Base-by-base conservation (phyloP, 2,797 vertebrate genomes). In the Pachyuromys duprasi region DNA sequence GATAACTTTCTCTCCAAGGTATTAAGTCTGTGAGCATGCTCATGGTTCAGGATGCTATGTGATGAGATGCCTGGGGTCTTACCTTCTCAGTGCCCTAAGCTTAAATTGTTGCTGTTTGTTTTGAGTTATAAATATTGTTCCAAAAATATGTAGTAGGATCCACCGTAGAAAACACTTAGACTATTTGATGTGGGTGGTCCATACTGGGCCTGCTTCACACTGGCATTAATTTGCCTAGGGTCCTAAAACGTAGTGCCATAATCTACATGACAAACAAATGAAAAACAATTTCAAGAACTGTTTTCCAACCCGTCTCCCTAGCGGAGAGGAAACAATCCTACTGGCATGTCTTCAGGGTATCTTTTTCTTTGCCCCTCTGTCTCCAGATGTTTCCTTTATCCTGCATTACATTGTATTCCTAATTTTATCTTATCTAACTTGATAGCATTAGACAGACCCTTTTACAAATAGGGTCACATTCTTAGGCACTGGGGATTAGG, bases 321-420 rank as follows among this genome's bases (percentile, higher is more conserved):
- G 4, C 65, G 39, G 33, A 33, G 20, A 2, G 31, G 14, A 4
- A 22, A 1, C 3, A 5, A 3, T 6, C 39, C 14, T 45, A 36
- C 17, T 28, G 1, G 0, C 1, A 5, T 22, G 31, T 45, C 17
- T 26, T 84, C 14, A 42, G 0, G 0, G 5, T 9, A 8, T 33
- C 17, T n/a, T 82, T 2, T 2, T 65, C 1, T 42, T 24, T 4
- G 5, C 20, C 15, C 0, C 8, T 5, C 0, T 0, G 6, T 70
- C 70, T 75, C 72, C 60, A 80, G 22, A 18, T n/a, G n/a, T 42
- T 14, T 8, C 28, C 45, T 39, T 84, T 31, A 5, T 24, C 12
- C 1, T 39, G 1, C 22, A 11, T 1, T 4, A 28, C 8, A 5
- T 1, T 5, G 6, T 14, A 55, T 57, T 57, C 7, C 45, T 13